These are phyloP conservation scores for Latrodectus hesperus DNA, from an alignment of 2,888 invertebrate species.

Conservation along the genomic window DNA sequence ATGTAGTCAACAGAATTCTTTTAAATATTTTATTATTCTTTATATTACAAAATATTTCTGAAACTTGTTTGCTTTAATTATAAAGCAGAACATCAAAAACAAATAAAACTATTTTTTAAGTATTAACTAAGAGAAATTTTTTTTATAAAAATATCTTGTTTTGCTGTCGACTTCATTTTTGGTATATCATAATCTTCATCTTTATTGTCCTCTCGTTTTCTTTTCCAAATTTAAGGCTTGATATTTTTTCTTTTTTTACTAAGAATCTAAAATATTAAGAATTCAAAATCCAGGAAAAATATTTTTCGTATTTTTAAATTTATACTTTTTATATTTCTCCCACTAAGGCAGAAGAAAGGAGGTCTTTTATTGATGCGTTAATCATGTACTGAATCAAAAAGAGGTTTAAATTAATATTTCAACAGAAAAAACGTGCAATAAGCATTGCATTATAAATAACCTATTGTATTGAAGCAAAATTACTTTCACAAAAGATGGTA, in stretches of 20 bases:
- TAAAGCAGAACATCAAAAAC: no score
- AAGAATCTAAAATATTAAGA: background rate
- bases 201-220: constrained; percentile 7
- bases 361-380: no score
- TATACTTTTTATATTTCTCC: no score
- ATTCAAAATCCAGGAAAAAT: background rate
- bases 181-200: constrained; percentile 12
- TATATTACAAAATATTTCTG: background rate
- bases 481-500: no score
- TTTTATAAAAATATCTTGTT: constrained; percentile 25
- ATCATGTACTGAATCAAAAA: no score
- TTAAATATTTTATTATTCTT: background rate
- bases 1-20: background rate
- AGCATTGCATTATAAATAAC: no score
- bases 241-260: background rate
- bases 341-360: no score
- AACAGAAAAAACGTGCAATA: no score
- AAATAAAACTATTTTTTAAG: no score
- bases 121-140: no score
- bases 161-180: constrained; percentile 50
- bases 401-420: no score
- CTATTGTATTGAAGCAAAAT: no score
- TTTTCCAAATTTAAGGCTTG: background rate
- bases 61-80: background rate
- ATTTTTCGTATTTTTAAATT: background rate